Conservation (phyloP, 23 tunicate genomes). For the Styela clava region DNA sequence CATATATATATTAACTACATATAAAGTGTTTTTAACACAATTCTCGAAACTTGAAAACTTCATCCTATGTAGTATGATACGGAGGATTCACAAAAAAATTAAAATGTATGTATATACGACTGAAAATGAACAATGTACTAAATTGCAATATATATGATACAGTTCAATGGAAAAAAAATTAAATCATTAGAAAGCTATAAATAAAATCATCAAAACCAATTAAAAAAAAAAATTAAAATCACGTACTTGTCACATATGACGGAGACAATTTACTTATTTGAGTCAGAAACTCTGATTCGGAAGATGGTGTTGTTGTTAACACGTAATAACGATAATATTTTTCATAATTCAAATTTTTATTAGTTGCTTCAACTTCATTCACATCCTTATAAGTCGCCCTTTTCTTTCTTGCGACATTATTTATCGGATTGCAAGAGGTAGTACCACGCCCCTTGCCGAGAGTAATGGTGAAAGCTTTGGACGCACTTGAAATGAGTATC, state of each 20-base stretch:
- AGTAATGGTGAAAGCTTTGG: neutral
- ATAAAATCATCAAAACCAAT: no score
- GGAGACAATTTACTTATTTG: conserved; percentile 3
- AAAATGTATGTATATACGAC: no score
- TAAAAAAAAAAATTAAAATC: no score
- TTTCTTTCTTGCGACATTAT: neutral
- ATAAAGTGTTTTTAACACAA: no score
- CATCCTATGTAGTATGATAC: no score
- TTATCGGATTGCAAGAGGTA: neutral
- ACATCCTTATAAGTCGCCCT: neutral
- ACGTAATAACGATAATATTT: conserved; percentile 18
- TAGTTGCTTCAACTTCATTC: neutral
- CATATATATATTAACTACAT: no score
- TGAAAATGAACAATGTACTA: no score
- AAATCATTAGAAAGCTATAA: no score
- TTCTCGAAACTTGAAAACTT: no score
- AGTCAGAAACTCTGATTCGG: neutral
- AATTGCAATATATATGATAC: no score
- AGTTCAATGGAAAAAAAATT: no score
- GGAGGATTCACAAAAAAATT: no score
- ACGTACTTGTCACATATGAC: neutral
- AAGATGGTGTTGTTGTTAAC: neutral
- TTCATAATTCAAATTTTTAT: neutral
- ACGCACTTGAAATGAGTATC: neutral
- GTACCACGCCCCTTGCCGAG: neutral